These are phyloP conservation scores for Apostichopus parvimensis DNA, from an alignment of 35 echinoderm and acorn worm genomes.

Conservation along the genomic window DNA sequence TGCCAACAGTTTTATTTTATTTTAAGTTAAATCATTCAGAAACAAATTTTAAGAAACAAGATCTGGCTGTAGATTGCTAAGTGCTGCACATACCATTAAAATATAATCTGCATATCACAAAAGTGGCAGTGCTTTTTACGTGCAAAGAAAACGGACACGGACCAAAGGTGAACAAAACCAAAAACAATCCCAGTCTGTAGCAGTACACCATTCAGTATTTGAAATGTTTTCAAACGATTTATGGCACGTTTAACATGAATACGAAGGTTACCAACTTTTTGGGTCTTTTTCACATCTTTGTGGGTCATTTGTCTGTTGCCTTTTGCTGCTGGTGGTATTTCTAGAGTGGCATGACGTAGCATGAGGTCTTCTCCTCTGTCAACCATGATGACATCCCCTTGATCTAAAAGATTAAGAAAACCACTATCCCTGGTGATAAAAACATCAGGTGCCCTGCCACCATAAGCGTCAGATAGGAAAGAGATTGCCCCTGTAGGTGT, in stretches of 20 bases:
- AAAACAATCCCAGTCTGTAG: too few species aligned
- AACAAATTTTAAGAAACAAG: too few species aligned
- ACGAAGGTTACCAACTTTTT: neutral
- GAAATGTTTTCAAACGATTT: neutral
- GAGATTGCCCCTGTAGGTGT: neutral
- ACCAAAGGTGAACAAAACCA: too few species aligned
- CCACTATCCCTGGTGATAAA: slow-evolving; percentile 3
- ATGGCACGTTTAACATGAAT: slow-evolving; percentile 14
- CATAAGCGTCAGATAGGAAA: neutral
- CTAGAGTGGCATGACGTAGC: neutral
- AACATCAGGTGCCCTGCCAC: neutral
- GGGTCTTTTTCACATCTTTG: neutral
- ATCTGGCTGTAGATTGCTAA: neutral
- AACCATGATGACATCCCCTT: neutral
- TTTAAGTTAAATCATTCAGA: neutral
- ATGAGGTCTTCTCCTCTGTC: neutral
- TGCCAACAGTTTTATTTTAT: neutral
- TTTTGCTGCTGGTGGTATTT: slow-evolving; percentile 11
- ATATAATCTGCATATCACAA: neutral
- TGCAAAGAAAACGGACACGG: too few species aligned
- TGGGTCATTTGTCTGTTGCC: slow-evolving; percentile 11
- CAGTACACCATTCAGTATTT: slow-evolving; percentile 21
- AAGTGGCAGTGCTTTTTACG: neutral
- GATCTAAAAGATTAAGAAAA: neutral
- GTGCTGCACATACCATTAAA: too few species aligned